Evolutionary conservation across 2,888 invertebrate species (phyloP), one percentile per base, ranked within the genome.

Genomic region (Dicyrtomina minuta): DNA sequence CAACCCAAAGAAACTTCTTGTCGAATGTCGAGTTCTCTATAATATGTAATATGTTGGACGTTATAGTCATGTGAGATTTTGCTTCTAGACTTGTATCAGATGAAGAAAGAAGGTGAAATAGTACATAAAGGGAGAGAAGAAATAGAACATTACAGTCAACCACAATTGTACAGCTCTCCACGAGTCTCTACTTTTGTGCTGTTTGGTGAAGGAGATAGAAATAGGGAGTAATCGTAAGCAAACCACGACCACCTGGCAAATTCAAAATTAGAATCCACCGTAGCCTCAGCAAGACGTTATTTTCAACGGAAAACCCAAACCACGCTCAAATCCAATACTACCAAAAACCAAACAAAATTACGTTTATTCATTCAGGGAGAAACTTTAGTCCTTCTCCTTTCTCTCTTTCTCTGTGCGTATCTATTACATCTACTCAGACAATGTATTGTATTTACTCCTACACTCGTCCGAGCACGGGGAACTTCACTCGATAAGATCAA

Each of bases 171-270:
- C 46, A 43, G 46, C n/a, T 6, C 12, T 33, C 33, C 5, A 46
- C 46, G 15, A 12, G 5, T 6, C 12, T 33, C 33, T 33, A 33
- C 33, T 33, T n/a, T 3, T 41, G 22, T 17, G 41, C 39, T 27
- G 5, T n/a, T n/a, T n/a, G 41, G 6, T 15, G 39, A 39, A 58
- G 33, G 17, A 59, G 20, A 39, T n/a, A 59, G 59, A 59, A 59
- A 39, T n/a, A 59, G 59, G 39, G 39, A 59, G 33, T 41, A 43
- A 59, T n/a, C 26, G 17, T 2, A 58, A 58, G 33, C 20, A 49
- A 62, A 62, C 62, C 62, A 49, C 49, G 49, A 62, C 62, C 62
- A 49, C 49, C 49, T 49, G 51, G 62, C 13, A 49, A 62, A 59
- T 41, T 59, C 59, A 59, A 59, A 62, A 62, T 62, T 62, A 62